These are phyloP conservation scores for Batillaria attramentaria DNA, from an alignment of 1,140 invertebrate genomes.

Conservation along the genomic window DNA sequence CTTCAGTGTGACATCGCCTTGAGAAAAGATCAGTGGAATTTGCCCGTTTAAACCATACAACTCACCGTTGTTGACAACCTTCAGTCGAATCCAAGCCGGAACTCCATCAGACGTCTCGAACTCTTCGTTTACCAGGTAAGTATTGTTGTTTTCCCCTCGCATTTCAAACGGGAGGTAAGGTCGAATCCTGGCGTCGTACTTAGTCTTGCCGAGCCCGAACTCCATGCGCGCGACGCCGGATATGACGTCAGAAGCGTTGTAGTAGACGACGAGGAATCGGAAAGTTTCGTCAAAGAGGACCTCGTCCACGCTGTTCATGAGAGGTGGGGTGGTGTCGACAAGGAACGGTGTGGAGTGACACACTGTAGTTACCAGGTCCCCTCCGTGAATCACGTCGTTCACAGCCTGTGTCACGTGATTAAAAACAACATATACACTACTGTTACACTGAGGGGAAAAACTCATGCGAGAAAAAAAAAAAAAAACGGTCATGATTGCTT, in stretches of 20 bases:
- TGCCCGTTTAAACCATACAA: background rate
- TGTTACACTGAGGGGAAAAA: too few species aligned
- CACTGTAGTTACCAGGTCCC: slow-evolving; percentile 59
- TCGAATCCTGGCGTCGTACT: slow-evolving; percentile 54
- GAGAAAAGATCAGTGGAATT: background rate
- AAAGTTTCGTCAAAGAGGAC: slow-evolving; percentile 61
- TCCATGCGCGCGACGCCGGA: slow-evolving; percentile 51
- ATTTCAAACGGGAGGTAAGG: slow-evolving; percentile 47
- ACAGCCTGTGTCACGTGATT: too few species aligned
- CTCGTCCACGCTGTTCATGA: slow-evolving; percentile 45
- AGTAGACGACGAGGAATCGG: slow-evolving; percentile 54
- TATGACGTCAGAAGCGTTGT: slow-evolving; percentile 45
- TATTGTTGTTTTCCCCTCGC: slow-evolving; percentile 35
- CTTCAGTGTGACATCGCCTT: background rate
- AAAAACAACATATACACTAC: too few species aligned
- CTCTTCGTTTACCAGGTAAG: slow-evolving; percentile 52
- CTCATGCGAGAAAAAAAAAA: too few species aligned
- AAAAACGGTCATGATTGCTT: too few species aligned
- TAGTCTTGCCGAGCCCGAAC: slow-evolving; percentile 58
- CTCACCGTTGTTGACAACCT: slow-evolving; percentile 54
- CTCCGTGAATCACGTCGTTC: slow-evolving; percentile 57
- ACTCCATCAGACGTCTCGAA: slow-evolving; percentile 48
- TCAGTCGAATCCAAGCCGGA: slow-evolving; percentile 53
- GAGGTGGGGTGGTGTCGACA: slow-evolving; percentile 58
- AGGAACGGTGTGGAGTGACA: slow-evolving; percentile 55